phyloP scores from a whole-genome alignment of 2,113 vertebrate genomes.

The Cynoglossus semilaevis region DNA sequence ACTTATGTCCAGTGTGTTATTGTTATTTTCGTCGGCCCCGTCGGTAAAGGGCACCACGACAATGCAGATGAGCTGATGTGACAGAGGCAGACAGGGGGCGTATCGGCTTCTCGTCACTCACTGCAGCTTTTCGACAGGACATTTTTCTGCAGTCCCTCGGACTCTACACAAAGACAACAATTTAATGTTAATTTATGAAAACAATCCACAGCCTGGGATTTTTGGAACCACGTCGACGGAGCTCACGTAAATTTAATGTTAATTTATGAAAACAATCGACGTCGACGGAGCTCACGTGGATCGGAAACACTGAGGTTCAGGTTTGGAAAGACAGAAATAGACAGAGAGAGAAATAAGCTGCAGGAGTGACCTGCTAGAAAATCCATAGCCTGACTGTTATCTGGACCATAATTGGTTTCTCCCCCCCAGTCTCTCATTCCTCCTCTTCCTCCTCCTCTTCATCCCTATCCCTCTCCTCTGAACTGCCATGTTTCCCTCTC shows the following conservation, averaged over 20 bases:
- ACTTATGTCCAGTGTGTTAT: too few relatives aligned
- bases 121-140: conserved; percentile 51
- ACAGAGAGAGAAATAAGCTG: conserved; percentile 40
- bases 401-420: conserved; percentile 71
- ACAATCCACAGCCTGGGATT: conserved; percentile 4
- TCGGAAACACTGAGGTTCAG: conserved; percentile 36
- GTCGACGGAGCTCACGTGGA: conserved; percentile 32
- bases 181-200: background rate
- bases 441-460: conserved; percentile 31
- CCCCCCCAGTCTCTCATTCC: conserved; percentile 22
- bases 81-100: conserved; percentile 15
- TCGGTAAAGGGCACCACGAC: conserved; percentile 18
- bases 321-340: conserved; percentile 30
- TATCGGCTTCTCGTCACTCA: conserved; percentile 65
- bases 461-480: conserved; percentile 6
- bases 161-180: conserved; percentile 17
- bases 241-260: conserved; percentile 5
- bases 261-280: background rate
- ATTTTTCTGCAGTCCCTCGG: conserved; percentile 50
- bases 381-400: conserved; percentile 70
- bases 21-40: background rate
- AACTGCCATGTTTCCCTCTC: conserved; percentile 5
- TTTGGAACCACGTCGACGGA: conserved; percentile 35
- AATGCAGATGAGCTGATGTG: conserved; percentile 47
- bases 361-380: conserved; percentile 60